These are phyloP conservation scores for Gymnogyps californianus DNA, from an alignment of 2,113 vertebrate genomes.

Conservation along the genomic window DNA sequence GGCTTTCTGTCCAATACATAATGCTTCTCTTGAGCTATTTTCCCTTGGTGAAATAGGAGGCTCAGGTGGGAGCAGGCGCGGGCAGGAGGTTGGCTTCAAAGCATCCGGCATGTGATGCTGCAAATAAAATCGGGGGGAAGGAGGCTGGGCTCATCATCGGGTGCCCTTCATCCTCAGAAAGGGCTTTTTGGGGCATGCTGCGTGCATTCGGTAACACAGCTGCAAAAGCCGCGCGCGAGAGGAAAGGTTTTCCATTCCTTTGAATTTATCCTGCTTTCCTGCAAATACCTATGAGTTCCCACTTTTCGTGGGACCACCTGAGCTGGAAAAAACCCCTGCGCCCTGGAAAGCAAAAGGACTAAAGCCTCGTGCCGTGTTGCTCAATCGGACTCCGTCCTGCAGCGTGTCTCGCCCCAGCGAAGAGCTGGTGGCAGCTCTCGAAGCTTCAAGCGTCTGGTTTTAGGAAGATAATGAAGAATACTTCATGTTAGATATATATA, in stretches of 20 bases:
- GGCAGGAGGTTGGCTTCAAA: neutral
- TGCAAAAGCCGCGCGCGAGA: neutral
- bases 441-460: neutral
- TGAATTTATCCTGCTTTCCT: fast-evolving
- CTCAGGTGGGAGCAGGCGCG: neutral
- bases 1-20: neutral
- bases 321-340: neutral
- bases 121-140: neutral
- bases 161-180: neutral
- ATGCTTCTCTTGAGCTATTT: neutral
- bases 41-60: neutral
- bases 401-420: fast-evolving
- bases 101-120: neutral
- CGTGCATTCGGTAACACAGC: neutral
- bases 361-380: fast-evolving
- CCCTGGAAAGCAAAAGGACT: neutral
- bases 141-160: neutral
- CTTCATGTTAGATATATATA: neutral
- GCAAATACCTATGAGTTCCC: neutral
- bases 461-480: neutral
- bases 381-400: neutral
- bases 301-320: neutral
- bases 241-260: neutral
- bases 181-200: neutral
- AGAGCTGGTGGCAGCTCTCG: neutral